Base-by-base conservation (phyloP, 2,888 invertebrate species). In the Drosophila algonquin region DNA sequence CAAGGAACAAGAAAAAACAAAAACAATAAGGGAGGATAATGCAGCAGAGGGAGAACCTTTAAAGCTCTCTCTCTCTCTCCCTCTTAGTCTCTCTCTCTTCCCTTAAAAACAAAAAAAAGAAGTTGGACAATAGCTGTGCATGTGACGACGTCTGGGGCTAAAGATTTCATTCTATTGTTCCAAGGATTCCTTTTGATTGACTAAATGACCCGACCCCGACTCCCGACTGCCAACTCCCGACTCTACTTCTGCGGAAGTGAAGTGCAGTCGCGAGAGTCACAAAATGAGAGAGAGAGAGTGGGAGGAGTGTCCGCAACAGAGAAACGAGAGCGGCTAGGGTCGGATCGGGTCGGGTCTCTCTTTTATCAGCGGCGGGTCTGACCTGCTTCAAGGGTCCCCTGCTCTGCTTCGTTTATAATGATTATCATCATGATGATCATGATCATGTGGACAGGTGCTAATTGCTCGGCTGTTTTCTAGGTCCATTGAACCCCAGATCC, bases 401-500 rank as follows among this genome's bases (percentile, higher is more conserved):
- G 21, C 21, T 27, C 50, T 67, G 12, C 24, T 50, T 32, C 48
- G 18, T 24, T 35, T 35, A 21, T n/a, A 27, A n/a, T 32, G 55
- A 67, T 50, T 27, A 56, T 55, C 24, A 44, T 24, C 3, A 24
- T 46, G 54, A 60, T 51, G 44, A 50, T 73, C 21, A 73, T 57
- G 12, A 70, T 52, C 53, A 59, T 21, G 56, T n/a, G 63, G 82
- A 77, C 87, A 82, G 82, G 87, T 87, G 85, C 63, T 87, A 82
- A 87, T 67, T 87, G 73, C 61, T 73, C 67, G 27, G 47, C 65
- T 84, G 73, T 57, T 57, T 40, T 53, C 82, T 81, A 87, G 60
- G 67, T 73, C 44, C 88, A 76, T 65, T 83, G 83, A 83, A 87
- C 83, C 57, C 80, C 40, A 53, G 27, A 44, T 35, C 21, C 21